Conservation (phyloP, 2,113 vertebrate genomes). For the Dipodomys stephensi region DNA sequence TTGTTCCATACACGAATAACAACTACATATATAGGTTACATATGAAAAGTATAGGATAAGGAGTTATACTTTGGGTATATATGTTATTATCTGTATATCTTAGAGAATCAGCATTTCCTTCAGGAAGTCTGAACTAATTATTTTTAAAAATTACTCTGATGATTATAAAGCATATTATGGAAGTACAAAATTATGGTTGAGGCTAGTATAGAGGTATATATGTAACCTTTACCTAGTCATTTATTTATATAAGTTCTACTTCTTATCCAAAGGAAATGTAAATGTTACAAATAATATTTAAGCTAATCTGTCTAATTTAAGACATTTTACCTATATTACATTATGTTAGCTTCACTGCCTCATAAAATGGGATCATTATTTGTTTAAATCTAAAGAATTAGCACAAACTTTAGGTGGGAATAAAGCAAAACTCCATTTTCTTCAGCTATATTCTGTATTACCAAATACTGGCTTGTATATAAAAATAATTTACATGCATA, state of each 20-base stretch:
- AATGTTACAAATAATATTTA: not conserved
- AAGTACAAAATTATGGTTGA: not conserved
- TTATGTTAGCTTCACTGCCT: not conserved
- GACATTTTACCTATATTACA: not conserved
- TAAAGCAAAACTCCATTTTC: not conserved
- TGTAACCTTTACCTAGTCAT: not conserved
- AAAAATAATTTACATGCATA: not conserved
- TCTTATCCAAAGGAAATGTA: constrained; percentile 19
- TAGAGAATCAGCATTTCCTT: not conserved
- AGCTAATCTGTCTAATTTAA: not conserved
- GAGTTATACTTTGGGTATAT: not conserved
- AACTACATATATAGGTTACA: not conserved
- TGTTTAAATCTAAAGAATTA: constrained; percentile 3
- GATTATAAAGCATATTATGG: not conserved
- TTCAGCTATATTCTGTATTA: not conserved
- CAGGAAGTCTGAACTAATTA: not conserved
- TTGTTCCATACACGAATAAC: not conserved
- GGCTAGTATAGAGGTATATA: not conserved
- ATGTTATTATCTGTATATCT: not conserved
- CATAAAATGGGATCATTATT: not conserved
- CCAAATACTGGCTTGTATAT: not conserved
- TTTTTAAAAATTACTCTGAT: not conserved
- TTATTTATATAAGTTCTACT: not conserved
- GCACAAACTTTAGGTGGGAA: not conserved
- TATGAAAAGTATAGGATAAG: too few relatives aligned